Conservation (phyloP, 2,797 vertebrate genomes). For the Phrynocephalus forsythii region DNA sequence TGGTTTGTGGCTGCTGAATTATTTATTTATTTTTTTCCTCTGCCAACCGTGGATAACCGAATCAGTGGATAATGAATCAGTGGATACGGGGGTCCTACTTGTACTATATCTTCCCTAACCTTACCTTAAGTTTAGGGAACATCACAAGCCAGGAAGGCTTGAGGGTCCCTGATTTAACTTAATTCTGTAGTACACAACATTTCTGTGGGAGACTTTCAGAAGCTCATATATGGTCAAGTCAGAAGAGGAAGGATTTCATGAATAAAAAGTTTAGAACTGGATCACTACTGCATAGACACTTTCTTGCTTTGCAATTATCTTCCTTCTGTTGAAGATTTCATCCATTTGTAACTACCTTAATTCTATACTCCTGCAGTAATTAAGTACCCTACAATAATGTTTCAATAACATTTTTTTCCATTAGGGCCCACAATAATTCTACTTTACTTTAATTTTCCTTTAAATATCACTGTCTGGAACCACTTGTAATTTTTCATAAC, state of each 20-base stretch:
- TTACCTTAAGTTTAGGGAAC: too few species aligned
- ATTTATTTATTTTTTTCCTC: too few species aligned
- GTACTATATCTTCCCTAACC: too few species aligned
- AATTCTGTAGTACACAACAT: neutral
- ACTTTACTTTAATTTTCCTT: conserved; percentile 33
- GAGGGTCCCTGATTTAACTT: neutral
- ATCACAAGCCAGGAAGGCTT: neutral
- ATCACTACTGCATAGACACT: neutral
- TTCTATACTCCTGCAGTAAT: conserved; percentile 53
- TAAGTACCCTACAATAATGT: conserved; percentile 52
- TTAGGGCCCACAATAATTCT: conserved; percentile 50
- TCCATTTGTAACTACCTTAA: conserved; percentile 42
- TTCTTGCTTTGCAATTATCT: neutral
- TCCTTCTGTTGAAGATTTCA: neutral
- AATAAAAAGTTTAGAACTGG: neutral
- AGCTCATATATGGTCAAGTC: neutral
- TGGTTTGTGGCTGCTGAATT: too few species aligned
- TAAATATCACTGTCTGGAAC: neutral
- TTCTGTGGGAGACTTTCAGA: neutral
- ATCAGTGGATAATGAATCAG: too few species aligned
- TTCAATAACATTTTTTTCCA: conserved; percentile 26
- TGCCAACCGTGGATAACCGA: too few species aligned
- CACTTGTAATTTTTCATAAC: conserved; percentile 12
- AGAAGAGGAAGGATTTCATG: neutral
- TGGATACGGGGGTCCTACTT: too few species aligned